phyloP scores from a whole-genome alignment of 2,113 vertebrate species.

The Cardinalis cardinalis region DNA sequence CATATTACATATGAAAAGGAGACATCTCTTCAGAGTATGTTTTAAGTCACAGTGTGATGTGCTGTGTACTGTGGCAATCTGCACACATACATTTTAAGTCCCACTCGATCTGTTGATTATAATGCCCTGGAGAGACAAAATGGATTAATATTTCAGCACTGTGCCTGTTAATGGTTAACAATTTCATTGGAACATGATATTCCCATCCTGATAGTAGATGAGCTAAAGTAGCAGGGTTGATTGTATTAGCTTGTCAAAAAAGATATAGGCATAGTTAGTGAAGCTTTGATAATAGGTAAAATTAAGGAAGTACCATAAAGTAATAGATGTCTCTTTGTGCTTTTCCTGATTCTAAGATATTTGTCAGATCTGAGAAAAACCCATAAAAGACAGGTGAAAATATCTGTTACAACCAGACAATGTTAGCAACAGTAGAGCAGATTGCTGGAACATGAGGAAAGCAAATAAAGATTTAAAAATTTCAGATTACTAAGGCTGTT shows the following conservation, averaged over 20 bases:
- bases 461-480: neutral
- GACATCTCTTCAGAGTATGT: neutral
- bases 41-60: neutral
- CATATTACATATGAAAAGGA: neutral
- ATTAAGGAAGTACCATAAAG: neutral
- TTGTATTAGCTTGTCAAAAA: slow-evolving; percentile 24
- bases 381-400: neutral
- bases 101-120: neutral
- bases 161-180: slow-evolving; percentile 23
- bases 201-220: neutral
- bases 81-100: neutral
- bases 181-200: neutral
- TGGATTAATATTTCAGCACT: slow-evolving; percentile 39
- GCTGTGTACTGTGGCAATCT: neutral
- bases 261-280: neutral
- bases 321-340: neutral
- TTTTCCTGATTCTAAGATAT: neutral
- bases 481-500: neutral
- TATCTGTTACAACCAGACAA: neutral
- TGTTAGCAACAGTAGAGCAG: neutral
- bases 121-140: slow-evolving; percentile 8
- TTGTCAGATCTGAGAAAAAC: neutral
- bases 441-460: neutral
- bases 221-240: neutral
- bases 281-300: neutral